Base-by-base conservation (phyloP, 2,113 vertebrate species). In the Dicrurus megarhynchus region DNA sequence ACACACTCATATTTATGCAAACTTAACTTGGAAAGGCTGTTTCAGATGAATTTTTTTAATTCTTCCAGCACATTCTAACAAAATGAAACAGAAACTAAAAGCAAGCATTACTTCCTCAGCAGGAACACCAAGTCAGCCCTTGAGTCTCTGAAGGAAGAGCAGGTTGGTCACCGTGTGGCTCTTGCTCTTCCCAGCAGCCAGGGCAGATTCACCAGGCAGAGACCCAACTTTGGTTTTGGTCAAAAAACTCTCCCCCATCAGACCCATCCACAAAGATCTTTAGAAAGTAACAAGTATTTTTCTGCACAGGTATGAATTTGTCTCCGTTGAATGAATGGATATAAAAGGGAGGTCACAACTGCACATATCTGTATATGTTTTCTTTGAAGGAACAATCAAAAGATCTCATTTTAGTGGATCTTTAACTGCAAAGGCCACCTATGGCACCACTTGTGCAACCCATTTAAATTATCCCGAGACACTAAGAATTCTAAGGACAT, bases 51-150 rank as follows among this genome's bases (percentile, higher is more conserved):
- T 50, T 46, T 60, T 35, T 28, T 2, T 4, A 59, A 26, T 49
- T 76, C 28, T 91, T 89, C 37, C n/a, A 73, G 57, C 27, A 57
- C 32, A 7, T 79, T 89, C 53, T 46, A 68, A 63, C 32, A 44
- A 82, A 87, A 78, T 22, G 16, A 71, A 93, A 82, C 16, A 79
- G 74, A 82, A 96, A 94, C 6, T 10, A 60, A 82, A 8, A 53
- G 23, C 16, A 70, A 42, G 19, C 2, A 9, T 59, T 42, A 47
- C 9, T 39, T 57, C 42, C 70, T 60, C 0, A 0, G 18, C 0
- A 0, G 42, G 52, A 87, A 41, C 32, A 82, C 14, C 46, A 20
- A 56, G 17, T 9, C 47, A 50, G 18, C 6, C 39, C 61, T 20
- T 0, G 0, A 27, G 11, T 7, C 33, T 63, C 60, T 12, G 14